Conservation (phyloP, 1,140 invertebrate species). For the Zaprionus lachaisei region DNA sequence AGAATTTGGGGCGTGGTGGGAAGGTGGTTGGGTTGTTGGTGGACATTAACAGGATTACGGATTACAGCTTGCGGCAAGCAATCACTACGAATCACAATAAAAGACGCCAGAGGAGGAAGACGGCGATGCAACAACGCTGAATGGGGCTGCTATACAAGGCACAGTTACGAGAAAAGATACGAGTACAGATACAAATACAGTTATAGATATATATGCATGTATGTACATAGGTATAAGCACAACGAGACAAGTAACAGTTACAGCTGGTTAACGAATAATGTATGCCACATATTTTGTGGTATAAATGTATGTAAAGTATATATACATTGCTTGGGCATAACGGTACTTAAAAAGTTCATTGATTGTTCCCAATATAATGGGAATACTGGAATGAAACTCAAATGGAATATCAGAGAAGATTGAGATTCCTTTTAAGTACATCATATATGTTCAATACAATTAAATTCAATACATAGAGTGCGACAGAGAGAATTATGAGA, state of each 20-base stretch:
- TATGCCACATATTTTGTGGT: slow-evolving; percentile 1
- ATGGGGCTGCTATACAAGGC: slow-evolving; percentile 37
- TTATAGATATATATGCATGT: slow-evolving; percentile 11
- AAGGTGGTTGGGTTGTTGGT: not conserved
- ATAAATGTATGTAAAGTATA: not conserved
- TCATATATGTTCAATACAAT: not conserved
- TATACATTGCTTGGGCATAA: slow-evolving; percentile 19
- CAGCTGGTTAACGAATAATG: slow-evolving; percentile 15
- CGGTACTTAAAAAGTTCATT: slow-evolving; percentile 2
- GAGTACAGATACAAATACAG: slow-evolving; percentile 20
- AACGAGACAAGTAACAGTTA: slow-evolving; percentile 25
- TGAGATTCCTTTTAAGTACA: not conserved
- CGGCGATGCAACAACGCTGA: slow-evolving; percentile 24
- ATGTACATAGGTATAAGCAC: slow-evolving; percentile 12
- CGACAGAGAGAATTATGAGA: not conserved
- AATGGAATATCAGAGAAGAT: not conserved
- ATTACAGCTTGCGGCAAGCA: slow-evolving; percentile 48
- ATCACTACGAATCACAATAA: slow-evolving; percentile 52
- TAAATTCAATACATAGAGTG: not conserved
- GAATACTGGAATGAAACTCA: not conserved
- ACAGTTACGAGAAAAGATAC: slow-evolving; percentile 8
- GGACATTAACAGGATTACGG: not conserved
- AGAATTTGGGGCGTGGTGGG: not conserved
- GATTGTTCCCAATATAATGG: not conserved
- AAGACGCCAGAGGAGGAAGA: slow-evolving; percentile 39